Conservation (phyloP, 2,113 vertebrate species). For the Zosterops hypoxanthus region DNA sequence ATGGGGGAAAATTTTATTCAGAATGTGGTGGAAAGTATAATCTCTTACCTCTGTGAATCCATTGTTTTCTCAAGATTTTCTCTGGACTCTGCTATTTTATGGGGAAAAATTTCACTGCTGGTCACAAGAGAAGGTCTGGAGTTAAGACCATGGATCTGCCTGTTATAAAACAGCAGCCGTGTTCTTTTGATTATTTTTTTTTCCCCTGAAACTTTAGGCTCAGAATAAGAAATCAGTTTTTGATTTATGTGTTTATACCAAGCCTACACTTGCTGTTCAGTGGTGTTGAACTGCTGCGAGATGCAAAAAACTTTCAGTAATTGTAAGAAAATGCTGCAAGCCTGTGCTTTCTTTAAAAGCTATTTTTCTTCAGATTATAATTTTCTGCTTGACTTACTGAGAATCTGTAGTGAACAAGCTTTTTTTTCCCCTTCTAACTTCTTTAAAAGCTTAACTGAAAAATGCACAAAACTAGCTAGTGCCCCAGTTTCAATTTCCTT, state of each 20-base stretch:
- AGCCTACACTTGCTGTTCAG: neutral
- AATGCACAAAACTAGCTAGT: neutral
- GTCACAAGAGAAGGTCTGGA: neutral
- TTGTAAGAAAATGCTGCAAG: neutral
- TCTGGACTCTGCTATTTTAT: neutral
- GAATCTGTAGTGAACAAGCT: neutral
- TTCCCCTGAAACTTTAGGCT: neutral
- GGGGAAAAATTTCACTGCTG: neutral
- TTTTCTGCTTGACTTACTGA: constrained; percentile 32
- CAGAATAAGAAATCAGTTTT: neutral
- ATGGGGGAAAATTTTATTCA: neutral
- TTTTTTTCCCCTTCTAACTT: neutral
- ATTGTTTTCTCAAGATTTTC: neutral
- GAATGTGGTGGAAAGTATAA: neutral
- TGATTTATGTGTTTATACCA: neutral
- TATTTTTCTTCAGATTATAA: constrained; percentile 40
- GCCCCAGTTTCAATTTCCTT: neutral
- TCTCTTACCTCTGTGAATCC: neutral
- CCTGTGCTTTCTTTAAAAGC: constrained; percentile 19
- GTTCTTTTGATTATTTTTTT: neutral
- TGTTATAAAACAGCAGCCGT: neutral
- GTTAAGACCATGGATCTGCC: neutral
- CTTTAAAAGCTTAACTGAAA: constrained; percentile 31
- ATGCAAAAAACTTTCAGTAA: neutral
- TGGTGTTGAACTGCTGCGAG: neutral